Evolutionary conservation across 2,797 vertebrate species (phyloP).

Genomic region (Rhinophrynus dorsalis): DNA sequence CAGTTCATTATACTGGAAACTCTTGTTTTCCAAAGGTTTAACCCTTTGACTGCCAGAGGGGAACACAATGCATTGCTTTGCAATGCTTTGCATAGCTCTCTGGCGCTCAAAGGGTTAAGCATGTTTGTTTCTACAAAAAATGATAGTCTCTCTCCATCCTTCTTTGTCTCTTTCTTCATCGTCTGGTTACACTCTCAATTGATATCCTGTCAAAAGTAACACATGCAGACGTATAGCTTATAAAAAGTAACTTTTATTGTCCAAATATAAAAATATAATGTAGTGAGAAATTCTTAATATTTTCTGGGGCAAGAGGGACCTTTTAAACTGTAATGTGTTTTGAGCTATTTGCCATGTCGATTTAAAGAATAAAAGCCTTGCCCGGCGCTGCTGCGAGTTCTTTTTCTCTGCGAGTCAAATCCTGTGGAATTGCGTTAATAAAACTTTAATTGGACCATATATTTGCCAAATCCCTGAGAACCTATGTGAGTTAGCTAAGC

Average conservation of each 20-base stretch:
- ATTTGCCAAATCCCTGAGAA: constrained; percentile 20
- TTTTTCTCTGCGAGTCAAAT: constrained; percentile 23
- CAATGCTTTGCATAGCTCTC: no score
- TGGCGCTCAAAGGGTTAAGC: no score
- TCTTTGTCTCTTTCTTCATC: no score
- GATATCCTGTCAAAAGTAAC: constrained; percentile 32
- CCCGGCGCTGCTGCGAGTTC: not conserved
- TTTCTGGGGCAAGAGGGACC: constrained; percentile 34
- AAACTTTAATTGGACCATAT: constrained; percentile 29
- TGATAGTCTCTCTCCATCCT: no score
- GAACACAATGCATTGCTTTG: no score
- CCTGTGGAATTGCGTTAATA: constrained; percentile 26
- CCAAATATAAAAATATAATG: constrained; percentile 4
- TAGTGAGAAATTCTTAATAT: constrained; percentile 13
- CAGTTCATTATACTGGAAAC: no score
- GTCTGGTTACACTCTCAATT: constrained; percentile 12
- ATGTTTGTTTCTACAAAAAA: no score
- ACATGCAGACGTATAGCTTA: constrained; percentile 9
- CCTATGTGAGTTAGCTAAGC: not conserved
- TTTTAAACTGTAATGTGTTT: constrained; percentile 28
- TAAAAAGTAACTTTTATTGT: constrained; percentile 17
- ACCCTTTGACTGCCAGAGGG: no score
- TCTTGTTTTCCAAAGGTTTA: no score
- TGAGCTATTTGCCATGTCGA: not conserved
- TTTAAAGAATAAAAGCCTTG: not conserved